phyloP scores from a whole-genome alignment of 2,888 invertebrate species.

The Disparrhopalites patrizii region DNA sequence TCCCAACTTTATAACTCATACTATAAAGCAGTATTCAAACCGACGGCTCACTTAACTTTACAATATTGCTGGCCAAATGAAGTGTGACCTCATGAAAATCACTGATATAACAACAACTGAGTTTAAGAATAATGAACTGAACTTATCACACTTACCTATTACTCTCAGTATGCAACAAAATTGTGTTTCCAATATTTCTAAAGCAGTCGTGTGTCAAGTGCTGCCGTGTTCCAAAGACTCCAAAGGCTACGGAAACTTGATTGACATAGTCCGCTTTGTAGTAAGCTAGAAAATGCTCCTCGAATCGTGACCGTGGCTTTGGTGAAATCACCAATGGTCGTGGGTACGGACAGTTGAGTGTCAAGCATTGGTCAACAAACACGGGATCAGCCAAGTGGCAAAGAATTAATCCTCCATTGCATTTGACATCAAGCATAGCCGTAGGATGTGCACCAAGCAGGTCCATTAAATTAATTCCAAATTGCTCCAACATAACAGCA shows the following conservation, averaged over 20 bases:
- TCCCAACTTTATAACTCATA: not conserved
- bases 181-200: not conserved
- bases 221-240: constrained; percentile 30
- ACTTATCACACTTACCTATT: too few relatives aligned
- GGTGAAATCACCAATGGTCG: too few relatives aligned
- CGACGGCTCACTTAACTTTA: too few relatives aligned
- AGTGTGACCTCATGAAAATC: too few relatives aligned
- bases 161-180: not conserved
- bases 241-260: constrained; percentile 36
- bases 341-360: too few relatives aligned
- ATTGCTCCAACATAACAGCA: not conserved
- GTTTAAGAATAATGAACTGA: too few relatives aligned
- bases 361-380: not conserved
- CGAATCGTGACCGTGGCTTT: too few relatives aligned
- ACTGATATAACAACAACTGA: too few relatives aligned
- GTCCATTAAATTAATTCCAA: constrained; percentile 7
- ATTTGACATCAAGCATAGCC: constrained; percentile 36
- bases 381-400: constrained; percentile 17
- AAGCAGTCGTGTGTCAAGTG: constrained; percentile 14
- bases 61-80: too few relatives aligned
- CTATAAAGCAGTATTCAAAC: too few relatives aligned
- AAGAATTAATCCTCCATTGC: constrained; percentile 38
- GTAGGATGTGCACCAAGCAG: constrained; percentile 9
- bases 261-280: constrained; percentile 29
- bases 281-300: too few relatives aligned